Percentiles rank a stretch among this genome's conserved stretches.
Conservation (phyloP, 2,797 vertebrate species). For the Sternotherus odoratus region DNA sequence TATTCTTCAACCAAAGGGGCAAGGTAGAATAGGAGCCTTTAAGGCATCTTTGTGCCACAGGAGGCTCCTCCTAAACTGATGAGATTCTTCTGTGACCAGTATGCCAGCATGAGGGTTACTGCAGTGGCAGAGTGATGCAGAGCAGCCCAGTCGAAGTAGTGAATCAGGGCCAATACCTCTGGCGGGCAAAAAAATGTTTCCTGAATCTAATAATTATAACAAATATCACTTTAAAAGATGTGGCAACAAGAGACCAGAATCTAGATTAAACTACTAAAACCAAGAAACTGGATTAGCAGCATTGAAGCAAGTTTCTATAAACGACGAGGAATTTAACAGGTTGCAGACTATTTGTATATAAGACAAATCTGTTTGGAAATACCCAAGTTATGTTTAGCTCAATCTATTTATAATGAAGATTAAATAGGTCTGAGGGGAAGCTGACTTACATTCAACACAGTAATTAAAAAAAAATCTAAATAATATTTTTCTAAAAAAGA, state of each 20-base stretch:
- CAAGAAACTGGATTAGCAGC: background rate
- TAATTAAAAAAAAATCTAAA: background rate
- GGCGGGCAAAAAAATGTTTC: background rate
- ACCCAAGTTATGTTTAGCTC: background rate
- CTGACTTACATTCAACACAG: background rate
- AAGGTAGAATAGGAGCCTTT: background rate
- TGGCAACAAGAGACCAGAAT: background rate
- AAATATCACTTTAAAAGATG: background rate
- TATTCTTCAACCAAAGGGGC: background rate
- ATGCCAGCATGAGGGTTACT: fast-evolving
- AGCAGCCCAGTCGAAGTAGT: background rate
- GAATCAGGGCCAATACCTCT: background rate
- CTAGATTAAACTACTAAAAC: background rate
- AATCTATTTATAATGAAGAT: background rate
- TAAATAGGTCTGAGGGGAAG: background rate
- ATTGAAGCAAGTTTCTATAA: background rate
- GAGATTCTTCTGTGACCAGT: background rate
- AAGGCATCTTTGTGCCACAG: background rate
- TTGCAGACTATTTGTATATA: background rate
- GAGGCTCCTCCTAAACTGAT: constrained; percentile 4
- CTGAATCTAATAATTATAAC: background rate
- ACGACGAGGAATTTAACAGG: fast-evolving
- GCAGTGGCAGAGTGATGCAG: background rate
- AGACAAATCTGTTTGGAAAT: background rate
- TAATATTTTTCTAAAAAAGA: background rate